Percentiles rank a stretch among this genome's conserved stretches.
These are phyloP conservation scores for Megalopta genalis DNA, from an alignment of 1,140 invertebrate genomes.

Conservation along the genomic window DNA sequence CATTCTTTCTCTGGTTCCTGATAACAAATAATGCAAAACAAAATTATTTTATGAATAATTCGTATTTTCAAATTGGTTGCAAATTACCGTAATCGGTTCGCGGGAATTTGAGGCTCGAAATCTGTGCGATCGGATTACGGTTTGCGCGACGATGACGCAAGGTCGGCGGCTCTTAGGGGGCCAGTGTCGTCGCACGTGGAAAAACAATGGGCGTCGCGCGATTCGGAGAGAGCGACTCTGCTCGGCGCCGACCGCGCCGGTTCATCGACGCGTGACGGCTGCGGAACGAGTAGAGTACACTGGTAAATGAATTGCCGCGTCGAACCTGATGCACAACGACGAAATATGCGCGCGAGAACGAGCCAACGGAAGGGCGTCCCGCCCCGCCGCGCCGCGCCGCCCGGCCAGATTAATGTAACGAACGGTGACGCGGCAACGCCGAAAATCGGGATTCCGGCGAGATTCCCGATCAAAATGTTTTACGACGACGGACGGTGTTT, in stretches of 20 bases:
- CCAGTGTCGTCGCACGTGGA: background rate
- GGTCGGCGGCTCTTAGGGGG: no score
- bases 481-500: background rate
- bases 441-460: slow-evolving; percentile 13
- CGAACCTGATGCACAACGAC: slow-evolving; percentile 32
- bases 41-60: no score
- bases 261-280: slow-evolving; percentile 40
- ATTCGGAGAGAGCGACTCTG: slow-evolving; percentile 15
- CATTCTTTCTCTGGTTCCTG: no score
- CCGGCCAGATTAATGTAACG: slow-evolving; percentile 33
- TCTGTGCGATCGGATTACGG: no score
- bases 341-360: slow-evolving; percentile 37
- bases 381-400: no score
- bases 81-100: no score
- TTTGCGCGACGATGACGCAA: no score
- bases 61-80: no score
- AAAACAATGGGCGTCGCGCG: slow-evolving; percentile 32
- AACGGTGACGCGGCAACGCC: slow-evolving; percentile 23
- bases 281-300: slow-evolving; percentile 41
- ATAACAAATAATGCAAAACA: no score
- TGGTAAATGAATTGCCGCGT: slow-evolving; percentile 35
- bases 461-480: slow-evolving; percentile 20
- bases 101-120: no score
- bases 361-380: background rate
- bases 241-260: background rate